Percentiles rank a stretch among this genome's conserved stretches.
phyloP scores from a whole-genome alignment of 2,797 vertebrate genomes.

The Macropodus opercularis region DNA sequence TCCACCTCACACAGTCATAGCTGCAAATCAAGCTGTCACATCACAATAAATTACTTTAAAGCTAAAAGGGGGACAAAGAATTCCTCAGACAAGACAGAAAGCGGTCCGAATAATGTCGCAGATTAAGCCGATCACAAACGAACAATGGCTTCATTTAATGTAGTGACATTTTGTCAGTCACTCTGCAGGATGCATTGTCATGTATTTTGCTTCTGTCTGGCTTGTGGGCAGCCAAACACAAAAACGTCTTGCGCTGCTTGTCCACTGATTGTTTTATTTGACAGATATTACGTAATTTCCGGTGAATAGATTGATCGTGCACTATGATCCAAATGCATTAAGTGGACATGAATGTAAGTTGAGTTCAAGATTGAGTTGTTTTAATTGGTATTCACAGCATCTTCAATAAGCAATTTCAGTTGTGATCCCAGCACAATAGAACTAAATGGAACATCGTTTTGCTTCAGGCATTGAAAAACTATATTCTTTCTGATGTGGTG shows the following conservation, averaged over 20 bases:
- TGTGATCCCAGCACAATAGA: not conserved
- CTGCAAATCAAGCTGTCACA: constrained; percentile 25
- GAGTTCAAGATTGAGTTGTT: constrained; percentile 29
- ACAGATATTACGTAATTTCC: constrained; percentile 3
- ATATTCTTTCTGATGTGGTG: not conserved
- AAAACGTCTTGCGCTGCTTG: not conserved
- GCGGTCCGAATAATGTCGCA: constrained; percentile 14
- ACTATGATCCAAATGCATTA: too few species aligned
- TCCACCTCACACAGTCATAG: constrained; percentile 3
- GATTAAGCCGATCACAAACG: constrained; percentile 4
- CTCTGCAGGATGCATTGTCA: not conserved
- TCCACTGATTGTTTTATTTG: not conserved
- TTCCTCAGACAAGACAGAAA: constrained; percentile 4
- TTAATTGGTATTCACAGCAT: constrained; percentile 4
- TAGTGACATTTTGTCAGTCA: not conserved
- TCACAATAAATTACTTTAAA: constrained; percentile 37
- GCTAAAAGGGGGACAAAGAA: constrained; percentile 14
- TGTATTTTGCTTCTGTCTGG: constrained; percentile 13
- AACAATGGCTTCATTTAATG: constrained; percentile 7
- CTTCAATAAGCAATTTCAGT: not conserved
- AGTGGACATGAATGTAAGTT: too few species aligned
- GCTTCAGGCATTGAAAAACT: not conserved
- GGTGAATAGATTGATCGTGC: constrained; percentile 11
- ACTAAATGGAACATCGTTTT: not conserved
- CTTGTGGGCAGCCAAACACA: not conserved